Base-by-base conservation (phyloP, 2,888 invertebrate genomes). In the Heliconius sara region DNA sequence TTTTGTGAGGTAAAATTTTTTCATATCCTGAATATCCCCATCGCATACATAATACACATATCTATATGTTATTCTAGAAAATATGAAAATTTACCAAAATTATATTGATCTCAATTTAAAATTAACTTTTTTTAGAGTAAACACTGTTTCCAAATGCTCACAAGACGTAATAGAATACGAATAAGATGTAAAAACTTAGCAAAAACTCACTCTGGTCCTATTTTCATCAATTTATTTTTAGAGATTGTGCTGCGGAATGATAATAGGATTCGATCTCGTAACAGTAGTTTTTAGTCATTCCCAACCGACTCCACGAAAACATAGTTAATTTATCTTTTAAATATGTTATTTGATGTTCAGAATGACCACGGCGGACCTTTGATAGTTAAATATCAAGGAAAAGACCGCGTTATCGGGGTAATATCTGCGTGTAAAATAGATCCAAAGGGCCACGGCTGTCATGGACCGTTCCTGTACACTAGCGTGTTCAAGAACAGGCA, bases 401-500 rank as follows among this genome's bases (percentile, higher is more conserved):
- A 91, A 77, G 94, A 94, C 74, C 85, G 91, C 5, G 93, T 92
- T 0, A 87, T 92, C 2, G 95, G 95, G 0, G 91, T 95, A 0
- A 94, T 95, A 79, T 95, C 95, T 0, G 95, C 95, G 0, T 95
- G 95, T 81, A 93, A 94, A 85, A 95, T 95, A 65, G 95, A 95
- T 79, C 93, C 95, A 0, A 94, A 94, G 83, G 88, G 85, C 3
- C 95, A 94, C 86, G 93, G 91, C 82, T 95, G 95, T 73, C 94
- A 95, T 73, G 95, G 95, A 9, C 95, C 95, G 0, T 95, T 95
- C 91, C 87, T 95, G 0, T 95, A 95, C 83, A 95, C 95, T 0
- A 94, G 94, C 1, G 86, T 95, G 22, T 95, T 92, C 82, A 91
- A 86, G 79, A 95, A 95, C 82, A 86, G 93, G 0, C 95, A 95